Base-by-base conservation (phyloP, 2,113 vertebrate genomes). In the Heterotilapia buettikoferi region DNA sequence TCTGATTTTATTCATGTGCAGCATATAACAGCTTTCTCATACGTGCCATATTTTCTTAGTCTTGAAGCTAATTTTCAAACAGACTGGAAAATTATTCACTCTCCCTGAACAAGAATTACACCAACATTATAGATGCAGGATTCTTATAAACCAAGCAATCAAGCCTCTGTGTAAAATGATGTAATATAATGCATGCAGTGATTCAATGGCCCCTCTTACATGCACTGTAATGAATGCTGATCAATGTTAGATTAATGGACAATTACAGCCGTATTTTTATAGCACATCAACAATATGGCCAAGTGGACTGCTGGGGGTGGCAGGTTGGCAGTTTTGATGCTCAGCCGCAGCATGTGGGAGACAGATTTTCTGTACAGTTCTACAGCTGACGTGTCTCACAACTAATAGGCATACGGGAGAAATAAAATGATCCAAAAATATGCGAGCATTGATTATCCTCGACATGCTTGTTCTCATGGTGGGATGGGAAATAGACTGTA, bases 191-290 rank as follows among this genome's bases (percentile, higher is more conserved):
- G 54, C 88, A 91, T 31, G 91, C 87, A 33, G 86, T 19, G 88
- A 91, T 89, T 91, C 83, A 91, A 76, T 71, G 47, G 87, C 81
- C 84, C 87, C 83, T 86, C 76, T 21, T 85, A 88, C 90, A 84
- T 73, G 76, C 43, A 33, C 68, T 29, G 11, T 94, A 94, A 96
- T 96, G 91, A 94, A 90, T 88, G 88, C 79, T 92, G 92, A 93
- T 92, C 92, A 93, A 88, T 82, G 56, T 90, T 80, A 93, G 93
- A 96, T 95, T 96, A 95, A 96, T 95, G 91, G 93, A 94, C 90
- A 91, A 94, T 96, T 94, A 92, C 53, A 81, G 84, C 40, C 68
- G 71, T 66, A 88, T 87, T 96, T 76, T 95, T 94, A 96, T 92
- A 92, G 91, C 94, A 93, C 90, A 92, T 91, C 82, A 86, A 92